Conservation (phyloP, 2,797 vertebrate species). For the Limosa lapponica region DNA sequence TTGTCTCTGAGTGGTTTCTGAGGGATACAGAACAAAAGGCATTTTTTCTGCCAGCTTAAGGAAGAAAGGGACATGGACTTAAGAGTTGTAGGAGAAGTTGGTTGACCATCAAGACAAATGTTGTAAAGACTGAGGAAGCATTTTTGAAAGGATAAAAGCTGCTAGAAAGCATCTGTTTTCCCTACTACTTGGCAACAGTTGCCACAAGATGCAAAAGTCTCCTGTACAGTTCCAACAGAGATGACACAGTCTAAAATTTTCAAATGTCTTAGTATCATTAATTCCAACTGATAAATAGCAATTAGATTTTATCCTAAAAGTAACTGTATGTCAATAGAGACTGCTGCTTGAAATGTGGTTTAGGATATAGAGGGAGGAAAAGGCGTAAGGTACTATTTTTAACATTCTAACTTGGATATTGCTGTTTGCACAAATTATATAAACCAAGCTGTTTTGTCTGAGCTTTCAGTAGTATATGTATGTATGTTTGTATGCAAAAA, state of each 20-base stretch:
- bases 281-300: background rate
- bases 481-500: background rate
- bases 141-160: background rate
- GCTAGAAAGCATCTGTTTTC: slow-evolving; percentile 1
- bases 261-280: background rate
- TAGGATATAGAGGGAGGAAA: background rate
- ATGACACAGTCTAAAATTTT: background rate
- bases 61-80: background rate
- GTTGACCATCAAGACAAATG: background rate
- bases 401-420: background rate
- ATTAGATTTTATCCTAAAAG: background rate
- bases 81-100: background rate
- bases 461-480: background rate
- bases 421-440: background rate
- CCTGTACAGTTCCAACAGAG: background rate
- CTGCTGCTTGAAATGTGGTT: background rate
- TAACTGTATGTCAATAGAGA: background rate
- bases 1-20: background rate
- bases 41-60: background rate
- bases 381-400: background rate
- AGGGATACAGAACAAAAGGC: background rate
- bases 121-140: background rate
- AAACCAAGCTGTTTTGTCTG: slow-evolving; percentile 7
- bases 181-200: background rate
- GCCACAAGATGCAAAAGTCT: background rate